Evolutionary conservation across 2,113 vertebrate species (phyloP).

Genomic region (Struthio camelus): DNA sequence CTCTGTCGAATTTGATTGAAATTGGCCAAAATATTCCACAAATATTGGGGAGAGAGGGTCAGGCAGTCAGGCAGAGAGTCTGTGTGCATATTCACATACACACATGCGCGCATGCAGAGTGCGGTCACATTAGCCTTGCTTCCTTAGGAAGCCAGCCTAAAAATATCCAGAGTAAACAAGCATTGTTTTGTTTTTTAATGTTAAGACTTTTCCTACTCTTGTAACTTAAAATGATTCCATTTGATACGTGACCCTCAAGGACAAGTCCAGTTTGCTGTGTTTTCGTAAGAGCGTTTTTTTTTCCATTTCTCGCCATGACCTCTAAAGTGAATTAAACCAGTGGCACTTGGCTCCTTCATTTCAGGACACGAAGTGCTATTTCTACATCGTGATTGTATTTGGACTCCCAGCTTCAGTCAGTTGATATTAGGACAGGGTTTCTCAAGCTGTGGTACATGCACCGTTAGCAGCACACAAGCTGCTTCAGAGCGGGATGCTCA

Average conservation of each 20-base stretch:
- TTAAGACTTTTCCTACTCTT: constrained; percentile 27
- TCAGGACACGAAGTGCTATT: background rate
- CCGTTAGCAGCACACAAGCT: background rate
- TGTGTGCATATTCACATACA: background rate
- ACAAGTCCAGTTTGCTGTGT: background rate
- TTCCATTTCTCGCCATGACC: constrained; percentile 9
- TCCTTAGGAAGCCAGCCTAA: constrained; percentile 56
- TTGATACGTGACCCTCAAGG: constrained; percentile 48
- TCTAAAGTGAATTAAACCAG: background rate
- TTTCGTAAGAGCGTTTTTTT: background rate
- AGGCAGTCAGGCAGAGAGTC: background rate
- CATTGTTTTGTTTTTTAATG: constrained; percentile 28
- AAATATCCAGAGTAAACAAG: constrained; percentile 58
- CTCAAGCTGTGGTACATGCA: background rate
- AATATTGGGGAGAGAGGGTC: background rate
- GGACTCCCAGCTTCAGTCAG: background rate
- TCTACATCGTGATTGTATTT: background rate
- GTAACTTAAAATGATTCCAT: background rate
- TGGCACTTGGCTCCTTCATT: background rate
- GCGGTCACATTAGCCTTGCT: background rate
- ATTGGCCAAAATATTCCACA: background rate
- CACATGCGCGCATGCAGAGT: background rate
- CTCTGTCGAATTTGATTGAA: background rate
- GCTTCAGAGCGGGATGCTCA: background rate
- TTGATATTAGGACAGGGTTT: background rate